Evolutionary conservation across 2,888 invertebrate species (phyloP).

Genomic region (Zygaena filipendulae): DNA sequence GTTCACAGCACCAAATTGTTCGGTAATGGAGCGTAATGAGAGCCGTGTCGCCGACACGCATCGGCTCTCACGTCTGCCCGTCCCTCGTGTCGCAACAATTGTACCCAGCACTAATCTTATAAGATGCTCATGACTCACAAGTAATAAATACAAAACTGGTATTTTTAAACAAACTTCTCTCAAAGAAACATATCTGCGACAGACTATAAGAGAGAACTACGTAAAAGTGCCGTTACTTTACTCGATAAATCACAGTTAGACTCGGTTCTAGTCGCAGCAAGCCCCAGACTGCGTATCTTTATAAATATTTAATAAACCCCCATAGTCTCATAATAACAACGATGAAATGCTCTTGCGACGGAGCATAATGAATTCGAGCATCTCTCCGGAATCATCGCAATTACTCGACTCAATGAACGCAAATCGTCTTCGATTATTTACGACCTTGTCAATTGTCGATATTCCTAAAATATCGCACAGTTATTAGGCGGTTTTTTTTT

Average conservation of each 20-base stretch:
- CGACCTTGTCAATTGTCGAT: constrained; percentile 30
- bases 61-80: constrained; percentile 14
- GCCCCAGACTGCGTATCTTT: too few species aligned
- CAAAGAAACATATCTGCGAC: too few species aligned
- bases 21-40: constrained; percentile 26
- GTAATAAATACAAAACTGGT: too few species aligned
- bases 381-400: constrained; percentile 40
- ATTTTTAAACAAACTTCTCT: too few species aligned
- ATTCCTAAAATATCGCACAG: too few species aligned
- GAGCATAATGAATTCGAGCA: constrained; percentile 34
- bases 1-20: constrained; percentile 19
- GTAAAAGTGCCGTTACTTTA: too few species aligned
- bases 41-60: constrained; percentile 20
- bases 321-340: constrained; percentile 30
- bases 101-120: background rate
- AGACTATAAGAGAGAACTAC: too few species aligned
- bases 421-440: constrained; percentile 43
- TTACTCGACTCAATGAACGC: constrained; percentile 48
- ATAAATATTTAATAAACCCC: constrained; percentile 41
- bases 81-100: constrained; percentile 13
- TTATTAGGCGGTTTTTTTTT: constrained; percentile 6
- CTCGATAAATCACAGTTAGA: too few species aligned
- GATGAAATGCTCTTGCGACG: constrained; percentile 29
- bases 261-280: too few species aligned
- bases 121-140: background rate